Percentiles rank a stretch among this genome's conserved stretches.
Conservation (phyloP, 2,113 vertebrate species). For the Jacana jacana region DNA sequence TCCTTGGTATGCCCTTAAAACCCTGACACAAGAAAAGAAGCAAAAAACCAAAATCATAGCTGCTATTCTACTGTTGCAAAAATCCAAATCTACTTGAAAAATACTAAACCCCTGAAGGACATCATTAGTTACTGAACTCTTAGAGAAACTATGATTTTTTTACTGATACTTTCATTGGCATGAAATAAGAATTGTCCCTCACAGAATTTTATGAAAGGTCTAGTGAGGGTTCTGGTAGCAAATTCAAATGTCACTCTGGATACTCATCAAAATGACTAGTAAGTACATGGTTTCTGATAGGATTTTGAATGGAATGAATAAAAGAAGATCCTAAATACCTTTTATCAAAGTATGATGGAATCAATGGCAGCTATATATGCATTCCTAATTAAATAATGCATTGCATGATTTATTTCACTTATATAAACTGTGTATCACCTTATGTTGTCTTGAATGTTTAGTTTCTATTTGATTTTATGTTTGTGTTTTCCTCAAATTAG, state of each 20-base stretch:
- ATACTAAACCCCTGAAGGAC: accelerated
- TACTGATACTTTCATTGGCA: not conserved
- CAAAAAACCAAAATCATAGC: not conserved
- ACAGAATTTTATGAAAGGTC: not conserved
- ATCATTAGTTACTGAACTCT: not conserved
- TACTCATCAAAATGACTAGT: not conserved
- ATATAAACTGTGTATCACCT: not conserved
- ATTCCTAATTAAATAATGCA: not conserved
- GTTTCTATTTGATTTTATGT: not conserved
- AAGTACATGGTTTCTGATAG: not conserved
- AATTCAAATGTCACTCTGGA: not conserved
- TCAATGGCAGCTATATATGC: not conserved
- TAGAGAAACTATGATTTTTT: not conserved
- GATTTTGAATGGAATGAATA: not conserved
- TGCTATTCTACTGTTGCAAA: not conserved
- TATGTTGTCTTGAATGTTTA: not conserved
- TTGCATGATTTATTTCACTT: not conserved
- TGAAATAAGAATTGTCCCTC: not conserved
- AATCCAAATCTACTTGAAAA: not conserved
- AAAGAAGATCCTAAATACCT: not conserved
- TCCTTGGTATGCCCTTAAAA: not conserved
- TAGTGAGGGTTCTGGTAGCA: not conserved
- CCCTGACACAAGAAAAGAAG: not conserved
- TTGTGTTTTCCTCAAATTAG: not conserved
- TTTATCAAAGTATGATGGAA: not conserved